Conservation (phyloP, 2,113 vertebrate species). For the Lota lota region DNA sequence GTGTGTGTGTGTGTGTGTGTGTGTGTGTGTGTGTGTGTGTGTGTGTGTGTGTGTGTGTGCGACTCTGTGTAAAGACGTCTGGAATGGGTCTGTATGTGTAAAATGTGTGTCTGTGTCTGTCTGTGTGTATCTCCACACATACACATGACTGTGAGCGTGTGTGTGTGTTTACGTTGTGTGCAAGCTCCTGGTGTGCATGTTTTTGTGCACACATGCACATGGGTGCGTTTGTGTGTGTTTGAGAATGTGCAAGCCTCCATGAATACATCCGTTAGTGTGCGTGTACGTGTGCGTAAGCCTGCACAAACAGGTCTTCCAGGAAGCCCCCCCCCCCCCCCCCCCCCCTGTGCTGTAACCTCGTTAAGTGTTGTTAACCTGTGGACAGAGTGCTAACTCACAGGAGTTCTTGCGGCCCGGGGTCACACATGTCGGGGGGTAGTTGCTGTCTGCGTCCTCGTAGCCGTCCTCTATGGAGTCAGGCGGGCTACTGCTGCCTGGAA, state of each 20-base stretch:
- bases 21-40: no score
- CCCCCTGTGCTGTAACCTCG: accelerated
- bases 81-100: no score
- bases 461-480: constrained; percentile 88
- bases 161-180: no score
- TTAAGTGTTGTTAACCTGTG: not conserved
- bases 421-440: constrained; percentile 83
- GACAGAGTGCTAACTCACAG: constrained; percentile 72
- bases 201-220: no score
- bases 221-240: no score
- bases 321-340: not conserved
- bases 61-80: no score
- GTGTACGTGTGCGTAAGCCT: not conserved
- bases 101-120: no score
- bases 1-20: no score
- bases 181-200: not conserved
- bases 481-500: constrained; percentile 86
- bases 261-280: not conserved
- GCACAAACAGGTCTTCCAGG: not conserved
- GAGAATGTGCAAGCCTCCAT: no score
- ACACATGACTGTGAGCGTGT: no score
- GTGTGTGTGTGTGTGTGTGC: no score
- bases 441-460: constrained; percentile 93
- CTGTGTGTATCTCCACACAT: no score
- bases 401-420: constrained; percentile 87